A percentile compares a stretch with the other conserved stretches of the same genome.
Conservation (phyloP, 2,113 vertebrate genomes). For the Engystomops pustulosus region DNA sequence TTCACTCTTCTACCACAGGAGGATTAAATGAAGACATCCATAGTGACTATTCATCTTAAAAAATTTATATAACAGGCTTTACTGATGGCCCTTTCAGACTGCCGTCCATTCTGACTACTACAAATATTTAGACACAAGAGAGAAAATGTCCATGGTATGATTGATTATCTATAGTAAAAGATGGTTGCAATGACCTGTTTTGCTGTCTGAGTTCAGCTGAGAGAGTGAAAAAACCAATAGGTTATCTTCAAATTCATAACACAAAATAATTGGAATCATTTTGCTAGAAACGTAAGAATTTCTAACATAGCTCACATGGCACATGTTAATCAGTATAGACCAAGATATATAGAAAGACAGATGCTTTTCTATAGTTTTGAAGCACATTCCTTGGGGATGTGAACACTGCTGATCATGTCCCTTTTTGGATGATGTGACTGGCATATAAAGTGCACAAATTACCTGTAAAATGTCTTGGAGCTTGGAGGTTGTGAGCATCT, state of each 20-base stretch:
- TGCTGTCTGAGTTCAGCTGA: not conserved
- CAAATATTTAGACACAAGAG: constrained; percentile 5
- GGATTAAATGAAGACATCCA: constrained; percentile 1
- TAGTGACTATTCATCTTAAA: not conserved
- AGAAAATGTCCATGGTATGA: constrained; percentile 13
- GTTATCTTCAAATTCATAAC: not conserved
- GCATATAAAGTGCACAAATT: too few species aligned
- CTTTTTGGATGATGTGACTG: too few species aligned
- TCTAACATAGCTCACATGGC: too few species aligned
- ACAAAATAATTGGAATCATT: not conserved
- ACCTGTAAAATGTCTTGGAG: too few species aligned
- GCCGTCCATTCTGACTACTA: not conserved
- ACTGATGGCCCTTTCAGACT: not conserved
- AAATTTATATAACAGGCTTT: not conserved
- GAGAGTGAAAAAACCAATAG: not conserved
- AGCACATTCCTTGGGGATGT: too few species aligned
- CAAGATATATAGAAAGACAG: too few species aligned
- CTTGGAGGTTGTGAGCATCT: too few species aligned
- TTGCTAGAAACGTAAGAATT: too few species aligned
- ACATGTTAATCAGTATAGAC: too few species aligned
- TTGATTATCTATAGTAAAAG: constrained; percentile 16
- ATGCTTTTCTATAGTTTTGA: too few species aligned
- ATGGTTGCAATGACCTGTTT: constrained; percentile 11
- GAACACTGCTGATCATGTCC: too few species aligned
- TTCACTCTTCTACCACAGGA: not conserved